These are phyloP conservation scores for Sebastes oblongus DNA, from an alignment of 2,797 vertebrate species.

Conservation along the genomic window DNA sequence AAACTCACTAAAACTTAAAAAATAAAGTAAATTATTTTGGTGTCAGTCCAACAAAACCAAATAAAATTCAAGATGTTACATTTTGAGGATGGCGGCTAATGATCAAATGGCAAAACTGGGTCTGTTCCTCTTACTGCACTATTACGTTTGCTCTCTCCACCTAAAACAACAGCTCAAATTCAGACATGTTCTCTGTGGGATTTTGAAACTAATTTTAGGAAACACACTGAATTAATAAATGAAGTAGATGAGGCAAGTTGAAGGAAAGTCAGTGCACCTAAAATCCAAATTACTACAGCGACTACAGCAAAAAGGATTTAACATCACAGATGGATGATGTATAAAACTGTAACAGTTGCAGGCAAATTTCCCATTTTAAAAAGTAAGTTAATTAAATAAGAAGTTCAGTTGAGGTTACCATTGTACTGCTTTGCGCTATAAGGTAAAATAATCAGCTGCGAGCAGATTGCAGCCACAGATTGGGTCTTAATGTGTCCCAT, in stretches of 20 bases:
- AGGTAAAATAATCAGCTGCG: background rate
- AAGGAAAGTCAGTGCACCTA: slow-evolving; percentile 5
- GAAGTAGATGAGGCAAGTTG: slow-evolving; percentile 38
- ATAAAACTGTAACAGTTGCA: slow-evolving; percentile 34
- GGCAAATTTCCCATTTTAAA: background rate
- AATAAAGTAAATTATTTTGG: background rate
- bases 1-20: background rate
- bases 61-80: too few species aligned
- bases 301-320: slow-evolving; percentile 6
- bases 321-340: slow-evolving; percentile 25
- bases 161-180: slow-evolving; percentile 1
- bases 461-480: background rate
- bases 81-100: background rate
- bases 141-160: background rate
- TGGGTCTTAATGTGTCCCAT: background rate
- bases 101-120: background rate
- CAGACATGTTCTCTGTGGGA: background rate
- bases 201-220: slow-evolving; percentile 11
- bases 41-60: too few species aligned
- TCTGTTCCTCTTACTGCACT: background rate
- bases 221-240: slow-evolving; percentile 30
- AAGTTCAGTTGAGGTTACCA: background rate
- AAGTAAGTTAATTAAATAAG: slow-evolving; percentile 3
- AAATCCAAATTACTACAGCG: slow-evolving; percentile 14
- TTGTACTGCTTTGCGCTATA: background rate